Conservation (phyloP, 2,797 vertebrate species). For the Falco peregrinus region DNA sequence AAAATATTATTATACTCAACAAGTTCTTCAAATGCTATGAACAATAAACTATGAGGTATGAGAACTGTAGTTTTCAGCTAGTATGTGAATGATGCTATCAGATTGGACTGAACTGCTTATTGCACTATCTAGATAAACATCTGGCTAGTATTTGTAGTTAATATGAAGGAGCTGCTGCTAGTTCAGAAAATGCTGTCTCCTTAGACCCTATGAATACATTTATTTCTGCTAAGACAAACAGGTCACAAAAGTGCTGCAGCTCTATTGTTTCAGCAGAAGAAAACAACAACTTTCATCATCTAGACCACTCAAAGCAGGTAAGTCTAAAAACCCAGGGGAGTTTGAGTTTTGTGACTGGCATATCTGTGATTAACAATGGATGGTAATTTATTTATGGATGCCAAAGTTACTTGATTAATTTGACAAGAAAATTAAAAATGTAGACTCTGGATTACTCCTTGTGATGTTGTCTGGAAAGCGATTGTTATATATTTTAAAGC, state of each 20-base stretch:
- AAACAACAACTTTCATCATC: rapidly evolving
- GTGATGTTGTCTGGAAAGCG: background rate
- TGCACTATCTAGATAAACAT: background rate
- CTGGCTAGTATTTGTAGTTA: background rate
- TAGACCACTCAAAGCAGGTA: background rate
- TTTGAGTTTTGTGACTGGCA: background rate
- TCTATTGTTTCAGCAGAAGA: background rate
- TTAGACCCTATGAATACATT: background rate
- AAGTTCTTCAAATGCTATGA: background rate
- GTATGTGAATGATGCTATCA: background rate
- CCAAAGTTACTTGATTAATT: background rate
- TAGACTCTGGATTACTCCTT: background rate
- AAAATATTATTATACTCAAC: background rate
- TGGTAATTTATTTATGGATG: background rate
- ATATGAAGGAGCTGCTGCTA: background rate
- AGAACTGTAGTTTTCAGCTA: background rate
- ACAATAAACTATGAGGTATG: background rate
- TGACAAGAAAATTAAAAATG: background rate
- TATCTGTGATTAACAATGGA: background rate
- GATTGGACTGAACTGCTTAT: background rate
- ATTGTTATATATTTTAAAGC: background rate
- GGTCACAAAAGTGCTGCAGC: background rate
- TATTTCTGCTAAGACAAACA: background rate
- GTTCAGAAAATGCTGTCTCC: background rate
- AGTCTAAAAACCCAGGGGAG: background rate